Base-by-base conservation (phyloP, 1,140 invertebrate species). In the Hycleus cichorii region DNA sequence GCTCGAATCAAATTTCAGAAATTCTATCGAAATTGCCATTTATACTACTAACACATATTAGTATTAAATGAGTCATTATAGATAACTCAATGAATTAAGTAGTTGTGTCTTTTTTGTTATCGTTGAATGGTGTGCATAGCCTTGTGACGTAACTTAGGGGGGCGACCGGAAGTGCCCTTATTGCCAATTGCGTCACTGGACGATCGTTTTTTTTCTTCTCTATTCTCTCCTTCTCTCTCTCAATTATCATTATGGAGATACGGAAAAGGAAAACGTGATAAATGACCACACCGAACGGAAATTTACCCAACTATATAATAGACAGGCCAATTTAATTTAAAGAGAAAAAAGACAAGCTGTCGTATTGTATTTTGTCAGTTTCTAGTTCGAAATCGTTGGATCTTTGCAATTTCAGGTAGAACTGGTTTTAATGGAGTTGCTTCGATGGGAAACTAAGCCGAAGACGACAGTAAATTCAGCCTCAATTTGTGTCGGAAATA, bases 21-120 rank as follows among this genome's bases (percentile, higher is more conserved):
- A 42, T 42, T 42, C 1, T 42, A 10, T 42, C 10, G 4, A 4
- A 6, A 42, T 42, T 42, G 10, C 10, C 8, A n/a, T 27, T 48
- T 48, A 27, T 48, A 26, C 47, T 48, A 38, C 25, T 48, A 48
- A 38, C 47, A 48, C 47, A 27, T 4, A 25, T 48, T 18, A 48
- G 11, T 7, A 48, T 26, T 47, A 50, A 57, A 57, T 43, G 55
- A 57, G 25, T 49, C 55, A 8, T 42, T 42, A n/a, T n/a, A n/a
- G 4, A 42, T 4, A 6, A 39, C n/a, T 57, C 55, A 57, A 57
- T 57, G 55, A 57, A 57, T 57, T 57, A 57, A 57, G 47, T 45
- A 57, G 47, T 26, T 50, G 55, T 25, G 44, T 49, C 9, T n/a
- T 39, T 39, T 7, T 39, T 39, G 10, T 39, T 39, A 18, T 39